Evolutionary conservation across 2,797 vertebrate species (phyloP).

Genomic region (Leptatherina wallacei): DNA sequence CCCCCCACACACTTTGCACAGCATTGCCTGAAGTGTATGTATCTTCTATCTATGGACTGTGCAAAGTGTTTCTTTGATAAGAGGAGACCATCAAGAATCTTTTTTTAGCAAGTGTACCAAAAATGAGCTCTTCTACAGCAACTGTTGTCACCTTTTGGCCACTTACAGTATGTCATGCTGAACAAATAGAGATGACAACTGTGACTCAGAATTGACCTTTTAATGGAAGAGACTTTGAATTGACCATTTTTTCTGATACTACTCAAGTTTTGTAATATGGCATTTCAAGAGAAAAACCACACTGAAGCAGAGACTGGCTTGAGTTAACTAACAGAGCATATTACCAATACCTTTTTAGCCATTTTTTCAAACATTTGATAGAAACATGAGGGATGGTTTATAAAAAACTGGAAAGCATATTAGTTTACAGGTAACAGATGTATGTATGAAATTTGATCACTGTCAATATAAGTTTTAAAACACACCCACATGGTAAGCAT

Average conservation of each 20-base stretch:
- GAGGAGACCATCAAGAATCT: background rate
- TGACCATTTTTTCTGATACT: background rate
- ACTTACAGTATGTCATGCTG: background rate
- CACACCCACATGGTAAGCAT: background rate
- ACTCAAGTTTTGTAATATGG: background rate
- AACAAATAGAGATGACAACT: background rate
- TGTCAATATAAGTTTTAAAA: slow-evolving; percentile 17
- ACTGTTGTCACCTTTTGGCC: slow-evolving; percentile 4
- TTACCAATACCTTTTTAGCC: background rate
- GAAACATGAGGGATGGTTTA: background rate
- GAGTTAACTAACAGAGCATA: background rate
- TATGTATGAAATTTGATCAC: background rate
- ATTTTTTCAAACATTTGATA: background rate
- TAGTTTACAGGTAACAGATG: slow-evolving; percentile 6
- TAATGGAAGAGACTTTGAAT: background rate
- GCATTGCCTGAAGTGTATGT: background rate
- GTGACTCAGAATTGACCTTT: slow-evolving; percentile 2
- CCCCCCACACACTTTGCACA: background rate
- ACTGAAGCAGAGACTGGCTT: background rate
- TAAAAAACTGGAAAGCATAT: background rate
- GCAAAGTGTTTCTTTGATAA: background rate
- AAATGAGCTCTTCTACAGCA: background rate
- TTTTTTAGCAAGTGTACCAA: background rate
- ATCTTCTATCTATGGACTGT: background rate
- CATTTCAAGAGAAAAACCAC: slow-evolving; percentile 14